Evolutionary conservation across 2,113 vertebrate species (phyloP).

Genomic region (Solea solea): DNA sequence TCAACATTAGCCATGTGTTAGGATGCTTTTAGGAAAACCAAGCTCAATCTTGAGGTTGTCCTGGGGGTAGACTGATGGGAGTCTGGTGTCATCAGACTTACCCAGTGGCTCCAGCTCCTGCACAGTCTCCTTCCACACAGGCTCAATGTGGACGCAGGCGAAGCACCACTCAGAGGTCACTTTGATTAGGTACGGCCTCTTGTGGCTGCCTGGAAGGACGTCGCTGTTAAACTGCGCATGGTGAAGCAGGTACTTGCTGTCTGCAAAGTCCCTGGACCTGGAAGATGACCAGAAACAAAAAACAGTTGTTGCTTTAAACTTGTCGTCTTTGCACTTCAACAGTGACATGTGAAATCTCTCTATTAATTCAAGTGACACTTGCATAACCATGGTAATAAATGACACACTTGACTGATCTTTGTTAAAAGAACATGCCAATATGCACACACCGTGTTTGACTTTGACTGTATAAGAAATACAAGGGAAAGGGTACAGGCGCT

Average conservation of each 20-base stretch:
- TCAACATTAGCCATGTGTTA: constrained; percentile 4
- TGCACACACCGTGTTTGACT: too few relatives aligned
- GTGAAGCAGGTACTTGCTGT: constrained; percentile 91
- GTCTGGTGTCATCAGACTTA: constrained; percentile 53
- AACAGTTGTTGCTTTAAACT: not conserved
- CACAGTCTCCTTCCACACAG: constrained; percentile 92
- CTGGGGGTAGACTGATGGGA: too few relatives aligned
- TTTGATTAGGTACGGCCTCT: constrained; percentile 94
- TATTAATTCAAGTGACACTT: too few relatives aligned
- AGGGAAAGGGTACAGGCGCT: too few relatives aligned
- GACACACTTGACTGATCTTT: too few relatives aligned
- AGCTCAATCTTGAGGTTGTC: not conserved
- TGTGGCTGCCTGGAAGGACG: constrained; percentile 91
- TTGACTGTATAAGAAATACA: too few relatives aligned
- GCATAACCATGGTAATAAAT: too few relatives aligned
- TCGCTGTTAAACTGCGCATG: constrained; percentile 90
- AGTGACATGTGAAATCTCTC: too few relatives aligned
- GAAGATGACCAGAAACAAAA: constrained; percentile 22
- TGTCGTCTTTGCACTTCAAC: not conserved
- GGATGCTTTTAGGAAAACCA: constrained; percentile 19
- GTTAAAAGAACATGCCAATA: too few relatives aligned
- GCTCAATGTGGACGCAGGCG: constrained; percentile 94
- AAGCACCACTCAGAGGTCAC: constrained; percentile 97
- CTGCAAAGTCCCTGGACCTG: constrained; percentile 87
- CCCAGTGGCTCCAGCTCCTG: constrained; percentile 90